Evolutionary conservation across 2,113 vertebrate genomes (phyloP).

Genomic region (Cygnus atratus): DNA sequence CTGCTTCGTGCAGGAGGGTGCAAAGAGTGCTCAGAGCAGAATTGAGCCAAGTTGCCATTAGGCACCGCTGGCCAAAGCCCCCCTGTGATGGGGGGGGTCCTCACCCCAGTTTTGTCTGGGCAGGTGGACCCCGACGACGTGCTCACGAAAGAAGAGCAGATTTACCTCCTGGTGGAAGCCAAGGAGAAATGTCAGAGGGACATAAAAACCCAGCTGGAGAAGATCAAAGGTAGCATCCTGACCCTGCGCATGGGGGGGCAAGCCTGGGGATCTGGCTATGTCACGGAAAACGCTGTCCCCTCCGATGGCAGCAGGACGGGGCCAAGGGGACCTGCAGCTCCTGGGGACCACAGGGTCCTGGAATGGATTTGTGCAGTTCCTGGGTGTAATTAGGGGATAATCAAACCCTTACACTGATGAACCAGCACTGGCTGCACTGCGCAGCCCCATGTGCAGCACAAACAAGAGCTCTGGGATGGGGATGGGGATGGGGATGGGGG

Average conservation of each 20-base stretch:
- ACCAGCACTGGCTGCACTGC: neutral
- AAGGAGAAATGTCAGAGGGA: conserved; percentile 81
- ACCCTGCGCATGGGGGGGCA: accelerated
- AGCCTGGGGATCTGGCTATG: accelerated
- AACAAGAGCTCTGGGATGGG: accelerated
- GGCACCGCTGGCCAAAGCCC: neutral
- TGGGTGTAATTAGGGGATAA: neutral
- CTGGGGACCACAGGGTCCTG: neutral
- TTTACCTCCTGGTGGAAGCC: conserved; percentile 86
- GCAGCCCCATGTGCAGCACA: neutral
- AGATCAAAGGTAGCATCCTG: conserved; percentile 72
- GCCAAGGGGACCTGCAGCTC: neutral
- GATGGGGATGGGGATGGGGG: neutral
- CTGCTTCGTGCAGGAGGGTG: neutral
- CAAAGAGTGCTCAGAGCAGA: neutral
- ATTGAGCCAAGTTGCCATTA: accelerated
- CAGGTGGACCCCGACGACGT: conserved; percentile 91
- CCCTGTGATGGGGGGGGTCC: too few relatives aligned
- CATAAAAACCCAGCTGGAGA: conserved; percentile 76
- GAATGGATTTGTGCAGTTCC: neutral
- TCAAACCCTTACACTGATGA: neutral
- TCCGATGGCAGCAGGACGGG: accelerated
- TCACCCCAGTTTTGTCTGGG: neutral
- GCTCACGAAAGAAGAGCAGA: conserved; percentile 90
- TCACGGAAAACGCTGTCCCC: accelerated